Percentiles rank a stretch among this genome's conserved stretches.
Conservation (phyloP, 2,888 invertebrate species). For the Ommatoiulus sabulosus region DNA sequence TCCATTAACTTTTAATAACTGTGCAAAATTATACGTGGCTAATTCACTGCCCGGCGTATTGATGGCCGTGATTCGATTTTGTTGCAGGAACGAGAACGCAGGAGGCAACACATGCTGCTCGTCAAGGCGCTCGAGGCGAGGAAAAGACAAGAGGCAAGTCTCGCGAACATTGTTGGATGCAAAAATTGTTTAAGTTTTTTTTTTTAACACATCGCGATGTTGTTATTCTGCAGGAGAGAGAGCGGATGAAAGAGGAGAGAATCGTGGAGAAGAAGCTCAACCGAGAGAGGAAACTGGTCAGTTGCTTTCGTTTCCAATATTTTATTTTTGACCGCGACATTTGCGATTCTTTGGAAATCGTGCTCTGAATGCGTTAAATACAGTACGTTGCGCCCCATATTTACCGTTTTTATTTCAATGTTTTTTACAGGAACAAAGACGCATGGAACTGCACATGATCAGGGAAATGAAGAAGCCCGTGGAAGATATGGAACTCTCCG, state of each 20-base stretch:
- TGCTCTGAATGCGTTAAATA: neutral
- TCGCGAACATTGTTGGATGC: neutral
- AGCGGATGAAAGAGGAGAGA: slow-evolving; percentile 83
- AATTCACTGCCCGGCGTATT: too few relatives aligned
- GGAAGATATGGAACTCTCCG: slow-evolving; percentile 87
- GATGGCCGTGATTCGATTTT: too few relatives aligned
- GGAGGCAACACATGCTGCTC: slow-evolving; percentile 89
- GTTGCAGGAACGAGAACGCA: slow-evolving; percentile 83
- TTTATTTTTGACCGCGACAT: too few relatives aligned
- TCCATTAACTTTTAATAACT: too few relatives aligned
- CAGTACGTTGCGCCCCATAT: neutral
- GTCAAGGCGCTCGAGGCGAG: slow-evolving; percentile 88
- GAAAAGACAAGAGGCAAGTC: slow-evolving; percentile 81
- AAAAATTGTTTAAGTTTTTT: slow-evolving; percentile 14
- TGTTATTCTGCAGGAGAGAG: slow-evolving; percentile 65
- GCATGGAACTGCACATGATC: slow-evolving; percentile 76
- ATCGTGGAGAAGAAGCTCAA: slow-evolving; percentile 76
- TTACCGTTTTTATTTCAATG: neutral
- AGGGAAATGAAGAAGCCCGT: slow-evolving; percentile 86
- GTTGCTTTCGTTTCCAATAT: slow-evolving; percentile 23
- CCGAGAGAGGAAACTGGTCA: slow-evolving; percentile 78
- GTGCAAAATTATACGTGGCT: too few relatives aligned
- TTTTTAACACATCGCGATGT: slow-evolving; percentile 25
- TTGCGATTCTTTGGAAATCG: neutral
- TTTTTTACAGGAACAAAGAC: slow-evolving; percentile 72